Base-by-base conservation (phyloP, 2,113 vertebrate species). In the Poeciliopsis prolifica region DNA sequence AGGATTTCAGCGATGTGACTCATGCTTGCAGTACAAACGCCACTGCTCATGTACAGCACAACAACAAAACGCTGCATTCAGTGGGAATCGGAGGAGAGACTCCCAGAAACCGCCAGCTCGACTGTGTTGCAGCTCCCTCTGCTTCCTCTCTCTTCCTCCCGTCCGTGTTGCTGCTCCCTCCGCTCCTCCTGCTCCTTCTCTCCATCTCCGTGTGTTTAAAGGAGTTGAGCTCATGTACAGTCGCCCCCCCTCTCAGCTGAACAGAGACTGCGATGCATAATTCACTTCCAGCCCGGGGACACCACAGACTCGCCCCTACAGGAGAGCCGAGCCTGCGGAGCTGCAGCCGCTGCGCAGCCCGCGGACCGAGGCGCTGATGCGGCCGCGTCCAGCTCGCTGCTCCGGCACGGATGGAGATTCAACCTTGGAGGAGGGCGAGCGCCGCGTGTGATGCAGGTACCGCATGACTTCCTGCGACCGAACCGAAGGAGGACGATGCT, bases 181-280 rank as follows among this genome's bases (percentile, higher is more conserved):
- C 2, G 61, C 44, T 40, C 35, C 12, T 72, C 61, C 65, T 37
- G 33, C 5, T 48, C 17, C 44, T 24, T 31, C 48, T 26, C 72
- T 37, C 73, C 79, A 24, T 73, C 72, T 29, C 72, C 22, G 61
- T 1, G 58, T 70, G 71, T 64, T 37, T 77, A 74, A 58, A 48
- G 44, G 15, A 48, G 44, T 48, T 42, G 44, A 19, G 44, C 65
- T 70, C 63, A 65, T 48, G 44, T 7, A 48, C 44, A 77, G 86
- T 40, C 75, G 77, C 78, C 44, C 30, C 33, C 71, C 65, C 60
- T 29, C 9, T 35, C 77, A 84, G 48, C 70, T 19, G 42, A 66
- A 77, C 72, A 69, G 33, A 65, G 82, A 67, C 74, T 74, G 80
- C 42, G 5, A 77, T 85, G 68, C 78, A 85, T 84, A 63, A 83